Evolutionary conservation across 2,113 vertebrate species (phyloP).

Genomic region (Semnornis frantzii): DNA sequence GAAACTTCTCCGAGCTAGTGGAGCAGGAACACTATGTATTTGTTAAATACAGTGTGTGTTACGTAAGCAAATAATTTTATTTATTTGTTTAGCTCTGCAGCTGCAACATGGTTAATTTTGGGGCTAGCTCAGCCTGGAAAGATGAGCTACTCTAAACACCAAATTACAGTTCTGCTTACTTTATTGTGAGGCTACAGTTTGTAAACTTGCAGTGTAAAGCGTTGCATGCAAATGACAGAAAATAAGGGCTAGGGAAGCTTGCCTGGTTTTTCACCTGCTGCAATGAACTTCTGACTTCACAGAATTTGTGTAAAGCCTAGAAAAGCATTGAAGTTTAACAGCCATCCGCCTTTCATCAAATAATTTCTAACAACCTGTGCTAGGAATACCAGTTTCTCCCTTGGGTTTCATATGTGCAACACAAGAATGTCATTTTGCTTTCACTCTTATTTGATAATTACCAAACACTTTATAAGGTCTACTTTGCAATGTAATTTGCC

Average conservation of each 20-base stretch:
- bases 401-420: slow-evolving; percentile 33
- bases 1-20: neutral
- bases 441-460: neutral
- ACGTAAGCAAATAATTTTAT: neutral
- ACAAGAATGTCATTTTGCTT: slow-evolving; percentile 47
- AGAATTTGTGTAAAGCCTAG: slow-evolving; percentile 25
- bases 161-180: slow-evolving; percentile 7
- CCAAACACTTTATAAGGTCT: neutral
- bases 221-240: slow-evolving; percentile 51
- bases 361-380: slow-evolving; percentile 30
- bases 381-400: slow-evolving; percentile 37
- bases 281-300: slow-evolving; percentile 60
- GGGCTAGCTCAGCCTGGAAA: neutral
- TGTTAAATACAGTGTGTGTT: neutral
- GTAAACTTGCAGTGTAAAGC: slow-evolving; percentile 19
- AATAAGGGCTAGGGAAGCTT: neutral
- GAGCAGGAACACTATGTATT: neutral
- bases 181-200: neutral
- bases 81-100: neutral
- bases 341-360: slow-evolving; percentile 27
- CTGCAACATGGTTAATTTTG: neutral
- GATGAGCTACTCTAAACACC: neutral
- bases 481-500: neutral
- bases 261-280: slow-evolving; percentile 61
- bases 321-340: slow-evolving; percentile 46